phyloP scores from a whole-genome alignment of 2,888 invertebrate genomes.

The Patella ulyssiponensis region DNA sequence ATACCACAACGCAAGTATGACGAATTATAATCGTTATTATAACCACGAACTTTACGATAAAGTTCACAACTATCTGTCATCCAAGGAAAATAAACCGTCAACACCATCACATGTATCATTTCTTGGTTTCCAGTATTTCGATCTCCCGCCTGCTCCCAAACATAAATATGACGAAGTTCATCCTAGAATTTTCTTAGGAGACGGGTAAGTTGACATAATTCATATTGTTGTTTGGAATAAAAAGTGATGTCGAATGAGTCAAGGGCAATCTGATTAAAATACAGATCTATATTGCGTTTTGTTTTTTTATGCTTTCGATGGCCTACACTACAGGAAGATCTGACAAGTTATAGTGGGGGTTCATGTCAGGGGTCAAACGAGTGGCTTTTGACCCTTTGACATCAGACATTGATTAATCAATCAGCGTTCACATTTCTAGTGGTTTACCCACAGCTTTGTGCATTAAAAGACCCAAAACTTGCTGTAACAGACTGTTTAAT shows the following conservation, averaged over 20 bases:
- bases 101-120: background rate
- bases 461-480: background rate
- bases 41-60: background rate
- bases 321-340: no score
- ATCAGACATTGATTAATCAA: no score
- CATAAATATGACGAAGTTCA: conserved; percentile 60
- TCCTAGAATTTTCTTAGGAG: conserved; percentile 57
- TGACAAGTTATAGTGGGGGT: no score
- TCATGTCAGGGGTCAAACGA: no score
- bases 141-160: conserved; percentile 42
- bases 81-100: background rate
- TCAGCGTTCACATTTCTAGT: no score
- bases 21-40: background rate
- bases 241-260: background rate
- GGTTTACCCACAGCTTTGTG: background rate
- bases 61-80: background rate
- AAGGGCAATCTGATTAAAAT: background rate
- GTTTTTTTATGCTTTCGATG: no score
- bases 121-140: conserved; percentile 17
- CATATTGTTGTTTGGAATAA: background rate
- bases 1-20: background rate
- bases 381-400: no score
- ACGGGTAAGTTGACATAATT: conserved; percentile 46
- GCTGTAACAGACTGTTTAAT: no score
- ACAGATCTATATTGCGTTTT: background rate